phyloP scores from a whole-genome alignment of 2,113 vertebrate genomes.

The Apodemus speciosus region DNA sequence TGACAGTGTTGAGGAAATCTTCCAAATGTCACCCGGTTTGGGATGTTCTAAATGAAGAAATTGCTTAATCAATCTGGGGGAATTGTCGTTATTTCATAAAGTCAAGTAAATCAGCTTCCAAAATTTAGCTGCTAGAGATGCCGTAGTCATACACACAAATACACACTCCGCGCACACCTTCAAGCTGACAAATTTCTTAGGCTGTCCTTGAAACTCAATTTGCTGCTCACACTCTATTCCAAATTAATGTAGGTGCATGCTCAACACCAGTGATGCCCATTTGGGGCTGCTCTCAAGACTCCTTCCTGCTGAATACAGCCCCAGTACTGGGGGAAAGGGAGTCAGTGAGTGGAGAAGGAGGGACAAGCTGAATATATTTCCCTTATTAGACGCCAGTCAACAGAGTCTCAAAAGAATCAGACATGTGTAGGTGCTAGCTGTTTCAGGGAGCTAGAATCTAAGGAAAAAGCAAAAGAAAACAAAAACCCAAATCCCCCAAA shows the following conservation, averaged over 20 bases:
- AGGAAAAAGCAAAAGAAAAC: neutral
- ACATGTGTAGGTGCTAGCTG: neutral
- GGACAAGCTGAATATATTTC: neutral
- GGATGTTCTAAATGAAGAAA: conserved; percentile 83
- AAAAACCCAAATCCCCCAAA: neutral
- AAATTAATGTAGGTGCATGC: conserved; percentile 76
- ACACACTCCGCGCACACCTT: conserved; percentile 47
- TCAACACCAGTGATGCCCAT: conserved; percentile 54
- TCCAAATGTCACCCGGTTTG: conserved; percentile 77
- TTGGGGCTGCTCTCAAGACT: conserved; percentile 42
- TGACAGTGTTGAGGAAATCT: conserved; percentile 77
- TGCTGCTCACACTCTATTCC: conserved; percentile 79
- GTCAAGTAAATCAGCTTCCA: conserved; percentile 78
- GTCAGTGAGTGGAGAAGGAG: neutral
- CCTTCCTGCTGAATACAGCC: neutral
- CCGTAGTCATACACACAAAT: neutral
- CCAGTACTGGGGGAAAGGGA: neutral
- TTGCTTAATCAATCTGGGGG: conserved; percentile 83
- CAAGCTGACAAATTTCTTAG: conserved; percentile 79
- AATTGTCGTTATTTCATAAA: conserved; percentile 79
- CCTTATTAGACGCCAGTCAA: neutral
- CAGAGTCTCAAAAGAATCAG: neutral
- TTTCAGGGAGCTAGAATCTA: neutral
- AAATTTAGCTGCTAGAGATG: conserved; percentile 67
- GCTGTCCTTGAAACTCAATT: conserved; percentile 85